Percentiles rank a stretch among this genome's conserved stretches.
Evolutionary conservation across 2,888 invertebrate genomes (phyloP).

Genomic region (Hecatera dysodea): DNA sequence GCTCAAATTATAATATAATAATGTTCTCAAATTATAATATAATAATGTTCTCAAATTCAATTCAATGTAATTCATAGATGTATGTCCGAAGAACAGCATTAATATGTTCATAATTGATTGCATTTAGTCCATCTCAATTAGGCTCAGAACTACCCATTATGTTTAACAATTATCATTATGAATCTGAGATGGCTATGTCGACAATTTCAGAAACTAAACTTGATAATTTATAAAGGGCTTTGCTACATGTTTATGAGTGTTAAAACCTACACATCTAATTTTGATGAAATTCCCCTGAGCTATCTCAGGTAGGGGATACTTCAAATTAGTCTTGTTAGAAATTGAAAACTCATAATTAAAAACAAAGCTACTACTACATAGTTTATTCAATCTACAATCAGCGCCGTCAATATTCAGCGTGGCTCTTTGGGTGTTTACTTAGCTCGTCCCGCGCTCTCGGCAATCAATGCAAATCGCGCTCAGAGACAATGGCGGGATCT

Average conservation of each 20-base stretch:
- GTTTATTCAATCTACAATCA: neutral
- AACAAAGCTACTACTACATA: neutral
- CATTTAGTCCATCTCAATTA: neutral
- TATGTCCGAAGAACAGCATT: neutral
- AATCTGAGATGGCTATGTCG: neutral
- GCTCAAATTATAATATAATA: too few relatives aligned
- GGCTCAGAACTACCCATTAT: neutral
- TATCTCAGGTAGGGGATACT: neutral
- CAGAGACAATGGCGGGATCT: constrained; percentile 59
- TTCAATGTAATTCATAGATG: neutral
- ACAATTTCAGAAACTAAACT: neutral
- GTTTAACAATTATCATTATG: neutral
- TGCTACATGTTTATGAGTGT: neutral
- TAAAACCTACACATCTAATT: neutral
- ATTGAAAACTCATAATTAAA: neutral
- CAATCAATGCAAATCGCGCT: constrained; percentile 60
- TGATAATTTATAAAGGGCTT: too few relatives aligned
- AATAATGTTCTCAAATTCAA: too few relatives aligned
- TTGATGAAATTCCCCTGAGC: neutral
- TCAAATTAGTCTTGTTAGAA: too few relatives aligned
- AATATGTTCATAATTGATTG: neutral
- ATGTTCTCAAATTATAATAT: too few relatives aligned
- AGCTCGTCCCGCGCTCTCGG: constrained; percentile 27
- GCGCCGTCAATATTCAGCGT: constrained; percentile 10
- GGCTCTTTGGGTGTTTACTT: constrained; percentile 50